Evolutionary conservation across 2,888 invertebrate species (phyloP), one percentile per base, ranked within the genome.

Genomic region (Dugesia japonica): DNA sequence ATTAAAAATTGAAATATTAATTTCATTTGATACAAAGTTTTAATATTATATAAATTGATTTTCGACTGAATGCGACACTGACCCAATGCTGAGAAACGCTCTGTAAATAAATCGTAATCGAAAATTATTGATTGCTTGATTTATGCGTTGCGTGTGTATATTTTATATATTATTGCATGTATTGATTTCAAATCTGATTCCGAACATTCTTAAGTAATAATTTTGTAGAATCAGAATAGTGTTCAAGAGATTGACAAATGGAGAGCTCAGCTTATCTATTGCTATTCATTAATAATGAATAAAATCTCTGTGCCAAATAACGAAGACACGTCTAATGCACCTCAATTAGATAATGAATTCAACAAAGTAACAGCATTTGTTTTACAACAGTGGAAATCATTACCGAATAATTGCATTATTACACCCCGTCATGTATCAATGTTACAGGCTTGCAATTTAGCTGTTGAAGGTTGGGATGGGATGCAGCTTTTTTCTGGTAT

Each of bases 201-300:
- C n/a, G n/a, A n/a, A n/a, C n/a, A n/a, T n/a, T n/a, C n/a, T n/a
- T n/a, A n/a, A n/a, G n/a, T n/a, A n/a, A n/a, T n/a, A 13, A n/a
- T 56, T 56, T 56, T n/a, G 4, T 17, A 38, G 38, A 56, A 56
- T 56, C 56, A 56, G 17, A 56, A 56, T 23, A 56, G 56, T 56
- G 56, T 56, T 23, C 56, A 56, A 56, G 56, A 56, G n/a, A 56
- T 56, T 13, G 56, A 56, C 17, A 56, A 56, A 56, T 56, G 56
- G 56, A 4, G 56, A n/a, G 4, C 56, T 20, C 56, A 56, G 23
- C n/a, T 56, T 1, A 56, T 56, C 7, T 56, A 56, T 56, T 56
- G 56, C n/a, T 56, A 56, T n/a, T n/a, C 56, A 56, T 56, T 56
- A n/a, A 56, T 56, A 13, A 56, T 56, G 56, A 56, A 56, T 56